Percentiles rank a stretch among this genome's conserved stretches.
Conservation (phyloP, 37 sponge, comb jelly and placozoan genomes). For the Amphimedon queenslandica region DNA sequence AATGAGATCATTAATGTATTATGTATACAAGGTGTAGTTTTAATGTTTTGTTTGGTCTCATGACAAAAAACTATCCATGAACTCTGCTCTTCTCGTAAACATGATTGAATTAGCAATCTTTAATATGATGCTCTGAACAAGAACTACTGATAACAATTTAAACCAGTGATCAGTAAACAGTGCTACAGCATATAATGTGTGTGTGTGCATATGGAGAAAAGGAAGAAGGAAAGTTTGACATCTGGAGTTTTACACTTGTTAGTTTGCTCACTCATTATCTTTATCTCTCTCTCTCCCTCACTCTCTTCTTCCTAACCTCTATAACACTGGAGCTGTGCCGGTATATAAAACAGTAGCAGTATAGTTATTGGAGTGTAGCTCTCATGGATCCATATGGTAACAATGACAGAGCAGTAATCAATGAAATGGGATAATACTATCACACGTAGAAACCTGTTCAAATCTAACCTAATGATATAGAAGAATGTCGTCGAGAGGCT, state of each 20-base stretch:
- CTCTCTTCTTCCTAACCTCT: slow-evolving; percentile 42
- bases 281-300: too few relatives aligned
- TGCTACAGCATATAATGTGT: neutral
- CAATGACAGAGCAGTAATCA: slow-evolving; percentile 60
- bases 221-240: too few relatives aligned
- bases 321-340: slow-evolving; percentile 57
- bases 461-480: neutral
- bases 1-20: too few relatives aligned
- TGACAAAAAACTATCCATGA: too few relatives aligned
- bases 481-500: too few relatives aligned
- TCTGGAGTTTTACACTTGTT: too few relatives aligned
- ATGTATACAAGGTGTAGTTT: too few relatives aligned
- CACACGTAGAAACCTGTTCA: slow-evolving; percentile 6
- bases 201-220: neutral
- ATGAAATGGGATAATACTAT: slow-evolving; percentile 74
- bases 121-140: too few relatives aligned
- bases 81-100: too few relatives aligned
- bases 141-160: neutral
- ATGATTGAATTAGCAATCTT: too few relatives aligned
- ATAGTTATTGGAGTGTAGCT: slow-evolving; percentile 69
- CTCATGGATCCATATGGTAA: slow-evolving; percentile 76
- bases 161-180: neutral
- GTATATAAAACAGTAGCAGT: slow-evolving; percentile 40
- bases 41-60: too few relatives aligned
- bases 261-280: too few relatives aligned